Percentiles rank a stretch among this genome's conserved stretches.
These are phyloP conservation scores for Agrochola macilenta DNA, from an alignment of 2,888 invertebrate species.

Conservation along the genomic window DNA sequence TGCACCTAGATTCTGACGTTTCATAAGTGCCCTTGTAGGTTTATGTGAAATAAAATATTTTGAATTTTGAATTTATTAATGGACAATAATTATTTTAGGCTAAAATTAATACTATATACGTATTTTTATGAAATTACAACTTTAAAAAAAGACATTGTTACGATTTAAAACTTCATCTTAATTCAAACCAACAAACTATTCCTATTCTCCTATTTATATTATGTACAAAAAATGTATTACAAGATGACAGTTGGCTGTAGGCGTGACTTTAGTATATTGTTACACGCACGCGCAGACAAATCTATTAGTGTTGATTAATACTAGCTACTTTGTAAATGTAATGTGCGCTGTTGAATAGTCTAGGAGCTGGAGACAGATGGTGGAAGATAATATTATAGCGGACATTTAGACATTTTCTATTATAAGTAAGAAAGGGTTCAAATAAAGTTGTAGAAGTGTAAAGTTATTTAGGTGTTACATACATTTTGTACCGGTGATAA, in stretches of 20 bases:
- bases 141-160: neutral
- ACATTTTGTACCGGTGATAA: no score
- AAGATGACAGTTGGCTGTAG: conserved; percentile 51
- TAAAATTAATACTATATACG: neutral
- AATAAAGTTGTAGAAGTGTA: no score
- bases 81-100: no score
- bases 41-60: no score
- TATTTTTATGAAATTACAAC: neutral
- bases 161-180: neutral
- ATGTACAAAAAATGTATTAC: conserved; percentile 45
- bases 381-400: neutral
- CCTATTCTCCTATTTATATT: conserved; percentile 23
- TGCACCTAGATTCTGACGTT: no score
- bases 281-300: conserved; percentile 56
- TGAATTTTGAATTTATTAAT: no score
- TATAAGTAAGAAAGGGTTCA: no score
- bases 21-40: no score
- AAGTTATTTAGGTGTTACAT: no score
- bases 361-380: conserved; percentile 34
- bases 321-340: conserved; percentile 59
- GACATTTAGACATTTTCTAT: neutral
- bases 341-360: conserved; percentile 46
- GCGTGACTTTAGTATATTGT: conserved; percentile 57
- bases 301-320: conserved; percentile 66
- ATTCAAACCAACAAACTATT: conserved; percentile 7